Evolutionary conservation across 2,113 vertebrate genomes (phyloP), one percentile per base, ranked within the genome.

Genomic region (Climacteris rufus): DNA sequence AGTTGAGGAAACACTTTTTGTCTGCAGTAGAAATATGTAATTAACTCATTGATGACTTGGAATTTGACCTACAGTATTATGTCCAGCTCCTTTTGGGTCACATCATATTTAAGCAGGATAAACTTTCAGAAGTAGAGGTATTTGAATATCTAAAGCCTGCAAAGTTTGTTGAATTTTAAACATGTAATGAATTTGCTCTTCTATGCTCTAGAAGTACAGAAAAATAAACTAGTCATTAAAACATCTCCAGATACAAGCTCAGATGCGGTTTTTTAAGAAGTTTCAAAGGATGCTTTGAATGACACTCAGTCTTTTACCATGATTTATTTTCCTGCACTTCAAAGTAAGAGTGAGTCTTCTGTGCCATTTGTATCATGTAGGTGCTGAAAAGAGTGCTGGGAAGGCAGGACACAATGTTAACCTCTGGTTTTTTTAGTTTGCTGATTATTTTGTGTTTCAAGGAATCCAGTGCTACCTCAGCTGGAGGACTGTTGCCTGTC

Each of bases 201-300:
- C 45, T 81, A 45, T 40, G 16, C 40, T 92, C 65, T 84, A 15
- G 79, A 96, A 90, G 47, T 89, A 70, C 53, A 87, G 81, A 76
- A 69, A 60, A 92, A 86, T 89, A 93, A 77, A 89, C 57, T 76
- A 68, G 82, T 93, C 40, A 81, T 91, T 91, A 94, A 95, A 96
- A 77, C 39, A 75, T 90, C 60, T 86, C 44, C 33, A 94, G 47
- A 66, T 71, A 80, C 13, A 85, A 89, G 49, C 79, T 90, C 35
- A 71, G 75, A 78, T 87, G 47, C 45, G 78, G 17, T 86, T 96
- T 89, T 96, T 83, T 5, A 78, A 81, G 77, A 93, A 54, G 63
- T 92, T 90, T 94, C 93, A 89, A 94, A 96, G 65, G 60, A 83
- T 89, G 68, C 64, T 94, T 96, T 97, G 88, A 91, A 79, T 95